phyloP scores from a whole-genome alignment of 2,797 vertebrate species.

The Bryconaethiops microstoma region DNA sequence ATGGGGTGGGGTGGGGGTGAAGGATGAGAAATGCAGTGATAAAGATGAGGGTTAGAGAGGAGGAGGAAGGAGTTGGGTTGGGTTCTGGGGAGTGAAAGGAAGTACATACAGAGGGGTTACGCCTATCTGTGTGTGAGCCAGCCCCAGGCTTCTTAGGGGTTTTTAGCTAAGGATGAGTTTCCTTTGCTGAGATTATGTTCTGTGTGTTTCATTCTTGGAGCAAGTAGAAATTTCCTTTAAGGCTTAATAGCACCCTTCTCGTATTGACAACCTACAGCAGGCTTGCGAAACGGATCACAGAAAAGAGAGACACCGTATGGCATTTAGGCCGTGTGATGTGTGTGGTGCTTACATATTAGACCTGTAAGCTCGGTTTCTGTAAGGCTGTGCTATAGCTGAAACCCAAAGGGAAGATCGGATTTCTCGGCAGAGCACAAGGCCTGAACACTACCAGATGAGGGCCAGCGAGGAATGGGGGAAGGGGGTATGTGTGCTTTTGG shows the following conservation, averaged over 20 bases:
- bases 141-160: slow-evolving; percentile 31
- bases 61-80: slow-evolving; percentile 18
- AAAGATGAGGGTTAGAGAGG: slow-evolving; percentile 17
- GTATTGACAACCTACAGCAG: slow-evolving; percentile 12
- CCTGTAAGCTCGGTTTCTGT: slow-evolving; percentile 38
- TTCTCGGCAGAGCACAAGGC: slow-evolving; percentile 67
- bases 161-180: slow-evolving; percentile 42
- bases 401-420: slow-evolving; percentile 63
- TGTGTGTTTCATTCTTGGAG: slow-evolving; percentile 29
- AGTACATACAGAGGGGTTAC: slow-evolving; percentile 24
- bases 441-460: slow-evolving; percentile 72
- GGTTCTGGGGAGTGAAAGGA: slow-evolving; percentile 37
- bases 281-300: slow-evolving; percentile 1
- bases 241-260: slow-evolving; percentile 26
- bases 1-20: background rate
- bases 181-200: slow-evolving; percentile 29
- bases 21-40: slow-evolving; percentile 22
- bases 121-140: slow-evolving; percentile 24
- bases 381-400: slow-evolving; percentile 51
- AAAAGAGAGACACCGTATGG: background rate
- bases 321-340: slow-evolving; percentile 16
- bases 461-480: slow-evolving; percentile 48
- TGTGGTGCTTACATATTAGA: slow-evolving; percentile 15
- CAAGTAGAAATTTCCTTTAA: slow-evolving; percentile 32
- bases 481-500: slow-evolving; percentile 43